These are phyloP conservation scores for Carlito syrichta DNA, from an alignment of 2,113 vertebrate genomes.

Conservation along the genomic window DNA sequence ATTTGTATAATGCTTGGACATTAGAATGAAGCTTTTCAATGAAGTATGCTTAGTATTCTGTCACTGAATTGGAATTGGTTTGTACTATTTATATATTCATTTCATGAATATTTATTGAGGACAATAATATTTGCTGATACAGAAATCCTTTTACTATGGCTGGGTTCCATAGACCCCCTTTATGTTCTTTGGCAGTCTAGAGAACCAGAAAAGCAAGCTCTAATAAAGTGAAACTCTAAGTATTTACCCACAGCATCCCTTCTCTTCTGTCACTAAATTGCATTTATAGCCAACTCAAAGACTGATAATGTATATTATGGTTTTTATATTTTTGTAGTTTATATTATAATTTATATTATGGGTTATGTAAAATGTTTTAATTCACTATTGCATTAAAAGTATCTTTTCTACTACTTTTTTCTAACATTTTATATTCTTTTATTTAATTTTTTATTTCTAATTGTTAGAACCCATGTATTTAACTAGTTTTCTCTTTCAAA, in stretches of 20 bases:
- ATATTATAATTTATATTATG: neutral
- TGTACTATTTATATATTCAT: neutral
- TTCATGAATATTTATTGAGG: neutral
- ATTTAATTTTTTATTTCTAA: neutral
- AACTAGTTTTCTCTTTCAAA: slow-evolving; percentile 42
- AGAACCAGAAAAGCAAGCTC: neutral
- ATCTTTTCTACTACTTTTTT: slow-evolving; percentile 9
- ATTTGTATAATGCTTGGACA: neutral
- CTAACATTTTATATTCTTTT: slow-evolving; percentile 17
- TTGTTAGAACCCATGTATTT: neutral
- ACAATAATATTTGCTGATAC: neutral
- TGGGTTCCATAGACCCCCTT: neutral
- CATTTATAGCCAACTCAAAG: slow-evolving; percentile 16
- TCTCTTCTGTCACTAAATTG: neutral
- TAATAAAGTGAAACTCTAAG: neutral
- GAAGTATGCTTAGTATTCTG: neutral
- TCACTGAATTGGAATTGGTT: neutral
- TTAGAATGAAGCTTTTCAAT: neutral
- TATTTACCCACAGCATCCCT: neutral
- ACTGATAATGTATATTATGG: neutral
- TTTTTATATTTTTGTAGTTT: neutral
- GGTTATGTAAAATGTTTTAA: neutral
- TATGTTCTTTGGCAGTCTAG: neutral
- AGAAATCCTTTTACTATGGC: neutral
- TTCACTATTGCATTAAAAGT: neutral